Evolutionary conservation across 2,888 invertebrate genomes (phyloP), one percentile per base, ranked within the genome.

Genomic region (Bimastos eiseni): DNA sequence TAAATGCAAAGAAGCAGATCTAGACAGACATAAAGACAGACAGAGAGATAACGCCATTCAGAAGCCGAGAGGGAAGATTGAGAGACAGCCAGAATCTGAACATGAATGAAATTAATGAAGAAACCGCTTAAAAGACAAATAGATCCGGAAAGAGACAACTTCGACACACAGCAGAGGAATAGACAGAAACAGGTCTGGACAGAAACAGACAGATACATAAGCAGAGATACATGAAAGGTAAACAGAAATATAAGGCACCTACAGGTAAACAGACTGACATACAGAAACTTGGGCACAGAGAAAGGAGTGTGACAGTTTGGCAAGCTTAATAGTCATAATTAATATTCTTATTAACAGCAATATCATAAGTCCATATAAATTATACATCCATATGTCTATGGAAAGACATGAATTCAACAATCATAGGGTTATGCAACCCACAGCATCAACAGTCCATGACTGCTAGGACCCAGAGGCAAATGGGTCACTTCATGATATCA

Each of bases 51-150:
- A 8, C 33, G 33, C 15, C 19, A 84, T 84, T 84, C 33, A 34
- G 11, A 33, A 21, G 8, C 84, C 19, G 33, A 33, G 84, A 36
- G 33, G 84, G 34, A 33, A 86, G 84, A 84, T 1, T 84, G 21
- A 36, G 86, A 37, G 37, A 70, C 70, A 70, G 37, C 86, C 86
- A 86, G 86, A 86, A 34, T 70, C 70, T 70, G 70, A 70, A n/a
- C 70, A 70, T 70, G 41, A 49, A 49, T n/a, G 70, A 70, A 37
- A 34, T 15, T 36, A 36, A 86, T 86, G 8, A 8, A 24, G 86
- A 86, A 36, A 86, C 4, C 34, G 86, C 4, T 30, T 70, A 11
- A 86, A 37, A 86, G 2, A 86, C 37, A 36, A 36, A 86, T 8
- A 86, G 34, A 34, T n/a, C n/a, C 33, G 33, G 34, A 86, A 34